phyloP scores from a whole-genome alignment of 2,888 invertebrate species.

The Troides helena region DNA sequence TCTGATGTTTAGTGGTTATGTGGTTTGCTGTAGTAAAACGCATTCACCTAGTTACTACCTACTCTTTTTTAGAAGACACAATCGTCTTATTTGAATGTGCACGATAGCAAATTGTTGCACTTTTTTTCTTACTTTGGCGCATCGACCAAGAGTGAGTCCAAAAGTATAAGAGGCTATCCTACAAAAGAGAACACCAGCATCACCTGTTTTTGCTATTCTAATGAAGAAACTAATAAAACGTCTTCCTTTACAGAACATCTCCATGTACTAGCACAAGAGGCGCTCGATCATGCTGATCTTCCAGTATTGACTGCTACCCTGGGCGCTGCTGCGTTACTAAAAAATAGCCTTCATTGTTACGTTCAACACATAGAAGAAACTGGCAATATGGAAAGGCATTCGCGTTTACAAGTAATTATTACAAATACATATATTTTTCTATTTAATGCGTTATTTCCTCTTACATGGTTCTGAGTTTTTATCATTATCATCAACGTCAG shows the following conservation, averaged over 20 bases:
- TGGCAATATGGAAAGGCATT: slow-evolving; percentile 65
- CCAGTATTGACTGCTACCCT: slow-evolving; percentile 90
- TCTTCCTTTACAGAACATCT: slow-evolving; percentile 82
- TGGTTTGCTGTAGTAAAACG: no score
- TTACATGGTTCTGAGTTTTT: no score
- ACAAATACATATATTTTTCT: background rate
- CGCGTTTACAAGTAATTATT: slow-evolving; percentile 58
- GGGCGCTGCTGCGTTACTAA: slow-evolving; percentile 88
- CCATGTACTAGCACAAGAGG: slow-evolving; percentile 89
- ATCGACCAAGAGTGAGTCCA: no score
- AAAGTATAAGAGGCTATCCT: no score
- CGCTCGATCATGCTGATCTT: slow-evolving; percentile 90
- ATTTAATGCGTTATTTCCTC: no score
- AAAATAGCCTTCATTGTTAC: slow-evolving; percentile 89
- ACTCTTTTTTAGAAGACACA: no score
- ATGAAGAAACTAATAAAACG: background rate
- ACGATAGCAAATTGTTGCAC: no score
- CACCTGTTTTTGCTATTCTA: background rate
- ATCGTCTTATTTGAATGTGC: no score
- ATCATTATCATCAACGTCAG: no score
- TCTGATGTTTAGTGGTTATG: no score
- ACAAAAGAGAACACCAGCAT: no score
- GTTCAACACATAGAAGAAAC: slow-evolving; percentile 80
- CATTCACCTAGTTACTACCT: no score
- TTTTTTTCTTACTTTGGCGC: background rate